Percentiles rank a stretch among this genome's conserved stretches.
These are phyloP conservation scores for Physella acuta DNA, from an alignment of 1,140 invertebrate species.

Conservation along the genomic window DNA sequence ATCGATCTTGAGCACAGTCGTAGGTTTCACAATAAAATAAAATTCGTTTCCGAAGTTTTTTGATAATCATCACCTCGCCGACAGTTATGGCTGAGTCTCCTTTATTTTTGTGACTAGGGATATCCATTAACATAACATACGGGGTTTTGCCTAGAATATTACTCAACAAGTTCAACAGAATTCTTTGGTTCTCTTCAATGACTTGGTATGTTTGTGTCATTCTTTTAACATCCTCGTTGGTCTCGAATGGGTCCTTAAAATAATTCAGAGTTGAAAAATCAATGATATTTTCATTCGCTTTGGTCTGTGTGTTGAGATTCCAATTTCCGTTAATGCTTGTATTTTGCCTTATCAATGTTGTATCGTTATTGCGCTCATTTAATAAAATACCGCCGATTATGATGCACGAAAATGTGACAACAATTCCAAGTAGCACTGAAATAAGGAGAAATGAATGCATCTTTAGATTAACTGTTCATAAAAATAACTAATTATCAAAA, in stretches of 20 bases:
- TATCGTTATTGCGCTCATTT: too few species aligned
- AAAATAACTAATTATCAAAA: too few species aligned
- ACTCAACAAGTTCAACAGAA: slow-evolving; percentile 24
- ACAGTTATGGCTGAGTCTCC: slow-evolving; percentile 35
- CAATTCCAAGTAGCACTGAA: too few species aligned
- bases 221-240: background rate
- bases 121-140: slow-evolving; percentile 30
- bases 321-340: too few species aligned
- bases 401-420: too few species aligned
- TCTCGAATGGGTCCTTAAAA: background rate
- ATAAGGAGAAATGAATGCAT: too few species aligned
- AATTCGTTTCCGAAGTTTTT: slow-evolving; percentile 22
- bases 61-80: slow-evolving; percentile 30
- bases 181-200: slow-evolving; percentile 26
- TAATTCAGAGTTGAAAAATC: slow-evolving; percentile 1
- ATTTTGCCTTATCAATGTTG: too few species aligned
- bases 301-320: too few species aligned
- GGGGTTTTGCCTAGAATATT: slow-evolving; percentile 15
- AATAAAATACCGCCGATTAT: too few species aligned
- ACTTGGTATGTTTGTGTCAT: slow-evolving; percentile 11
- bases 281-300: slow-evolving; percentile 19
- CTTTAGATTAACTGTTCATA: too few species aligned
- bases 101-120: slow-evolving; percentile 31
- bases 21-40: slow-evolving; percentile 25
- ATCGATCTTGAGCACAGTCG: background rate